Conservation (phyloP, 2,888 invertebrate genomes). For the Creontiades dilutus region DNA sequence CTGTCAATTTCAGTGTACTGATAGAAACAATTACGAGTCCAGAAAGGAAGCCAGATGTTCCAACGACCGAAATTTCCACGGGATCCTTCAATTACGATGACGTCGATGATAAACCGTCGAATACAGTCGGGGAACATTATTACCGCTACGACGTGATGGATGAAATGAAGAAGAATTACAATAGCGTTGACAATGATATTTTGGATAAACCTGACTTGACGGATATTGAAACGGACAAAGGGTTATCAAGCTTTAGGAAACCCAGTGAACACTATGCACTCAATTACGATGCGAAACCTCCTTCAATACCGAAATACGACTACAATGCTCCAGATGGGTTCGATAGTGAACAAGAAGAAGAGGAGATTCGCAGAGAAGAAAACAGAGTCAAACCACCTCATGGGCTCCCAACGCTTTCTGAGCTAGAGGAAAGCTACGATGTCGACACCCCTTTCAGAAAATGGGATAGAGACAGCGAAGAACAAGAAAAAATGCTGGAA, state of each 20-base stretch:
- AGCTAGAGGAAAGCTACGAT: slow-evolving; percentile 73
- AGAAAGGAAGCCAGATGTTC: slow-evolving; percentile 77
- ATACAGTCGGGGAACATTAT: slow-evolving; percentile 72
- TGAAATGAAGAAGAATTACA: slow-evolving; percentile 76
- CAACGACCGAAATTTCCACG: slow-evolving; percentile 79
- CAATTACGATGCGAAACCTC: slow-evolving; percentile 62
- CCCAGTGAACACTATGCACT: slow-evolving; percentile 60
- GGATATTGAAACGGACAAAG: slow-evolving; percentile 73
- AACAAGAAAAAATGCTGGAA: slow-evolving; percentile 76
- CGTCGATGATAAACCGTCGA: slow-evolving; percentile 64
- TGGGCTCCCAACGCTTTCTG: slow-evolving; percentile 72
- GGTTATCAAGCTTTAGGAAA: slow-evolving; percentile 62
- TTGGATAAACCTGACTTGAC: slow-evolving; percentile 71
- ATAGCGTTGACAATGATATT: slow-evolving; percentile 72
- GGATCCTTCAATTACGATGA: slow-evolving; percentile 73
- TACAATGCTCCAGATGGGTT: slow-evolving; percentile 73
- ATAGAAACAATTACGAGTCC: slow-evolving; percentile 61
- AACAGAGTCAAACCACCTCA: slow-evolving; percentile 76
- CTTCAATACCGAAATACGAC: slow-evolving; percentile 64
- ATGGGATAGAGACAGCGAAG: slow-evolving; percentile 77
- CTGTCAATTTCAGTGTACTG: not conserved
- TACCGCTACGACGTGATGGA: slow-evolving; percentile 74
- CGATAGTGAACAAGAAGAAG: slow-evolving; percentile 77
- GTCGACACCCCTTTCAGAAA: slow-evolving; percentile 76
- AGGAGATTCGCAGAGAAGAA: slow-evolving; percentile 77